phyloP scores from a whole-genome alignment of 2,113 vertebrate genomes.

The Rallus limicola region DNA sequence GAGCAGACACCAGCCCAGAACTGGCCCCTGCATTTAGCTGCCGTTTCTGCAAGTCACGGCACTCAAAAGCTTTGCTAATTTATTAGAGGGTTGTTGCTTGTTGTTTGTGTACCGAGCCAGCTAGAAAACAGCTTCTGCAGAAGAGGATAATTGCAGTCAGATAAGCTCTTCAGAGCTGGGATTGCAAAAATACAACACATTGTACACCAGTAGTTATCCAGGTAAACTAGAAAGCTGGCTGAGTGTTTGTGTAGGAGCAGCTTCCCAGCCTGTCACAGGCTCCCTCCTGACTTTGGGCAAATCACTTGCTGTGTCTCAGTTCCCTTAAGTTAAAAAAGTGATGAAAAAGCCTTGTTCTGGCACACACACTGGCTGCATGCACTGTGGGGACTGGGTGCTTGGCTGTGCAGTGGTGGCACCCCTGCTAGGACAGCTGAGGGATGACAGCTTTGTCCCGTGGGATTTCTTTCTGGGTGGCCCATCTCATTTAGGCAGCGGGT shows the following conservation, averaged over 20 bases:
- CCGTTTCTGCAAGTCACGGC: slow-evolving; percentile 54
- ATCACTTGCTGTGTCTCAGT: background rate
- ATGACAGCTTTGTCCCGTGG: background rate
- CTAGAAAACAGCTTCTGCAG: slow-evolving; percentile 56
- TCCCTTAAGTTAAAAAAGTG: background rate
- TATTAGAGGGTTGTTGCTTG: slow-evolving; percentile 50
- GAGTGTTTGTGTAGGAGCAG: background rate
- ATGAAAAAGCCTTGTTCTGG: background rate
- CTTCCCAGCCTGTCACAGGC: background rate
- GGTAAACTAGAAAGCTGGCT: background rate
- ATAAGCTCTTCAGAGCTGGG: slow-evolving; percentile 31
- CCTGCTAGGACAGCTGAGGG: background rate
- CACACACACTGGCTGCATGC: background rate
- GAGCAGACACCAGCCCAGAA: background rate
- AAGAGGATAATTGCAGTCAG: slow-evolving; percentile 60
- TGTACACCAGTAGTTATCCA: background rate
- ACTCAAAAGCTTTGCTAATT: slow-evolving; percentile 51
- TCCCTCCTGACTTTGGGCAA: background rate
- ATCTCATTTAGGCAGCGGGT: background rate
- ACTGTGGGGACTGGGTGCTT: background rate
- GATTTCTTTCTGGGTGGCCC: background rate
- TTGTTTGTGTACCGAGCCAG: slow-evolving; percentile 52
- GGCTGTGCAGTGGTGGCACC: background rate
- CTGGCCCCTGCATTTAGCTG: background rate
- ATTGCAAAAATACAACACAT: background rate